Evolutionary conservation across 1,140 invertebrate genomes (phyloP).

Genomic region (Drosophila burlai): DNA sequence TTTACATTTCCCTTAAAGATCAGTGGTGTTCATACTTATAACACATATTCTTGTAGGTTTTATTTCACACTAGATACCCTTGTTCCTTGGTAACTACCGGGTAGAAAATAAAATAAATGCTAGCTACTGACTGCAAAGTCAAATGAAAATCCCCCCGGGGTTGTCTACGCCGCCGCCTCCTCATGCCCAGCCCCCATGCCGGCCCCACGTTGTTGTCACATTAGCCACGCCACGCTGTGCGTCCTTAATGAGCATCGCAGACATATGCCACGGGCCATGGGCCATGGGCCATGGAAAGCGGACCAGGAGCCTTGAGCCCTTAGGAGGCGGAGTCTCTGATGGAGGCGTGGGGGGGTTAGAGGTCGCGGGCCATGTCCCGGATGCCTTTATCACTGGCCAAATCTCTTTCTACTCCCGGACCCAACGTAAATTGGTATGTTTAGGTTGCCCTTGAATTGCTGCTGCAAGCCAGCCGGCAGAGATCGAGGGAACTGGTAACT

Average conservation of each 20-base stretch:
- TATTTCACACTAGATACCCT: background rate
- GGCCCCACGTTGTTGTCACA: constrained; percentile 65
- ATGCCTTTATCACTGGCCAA: constrained; percentile 56
- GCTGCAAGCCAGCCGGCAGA: background rate
- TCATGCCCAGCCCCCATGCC: constrained; percentile 7
- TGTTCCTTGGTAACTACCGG: background rate
- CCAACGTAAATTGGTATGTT: constrained; percentile 69
- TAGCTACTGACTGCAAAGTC: constrained; percentile 65
- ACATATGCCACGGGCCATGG: constrained; percentile 66
- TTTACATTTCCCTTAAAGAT: too few species aligned
- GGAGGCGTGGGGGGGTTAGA: constrained; percentile 10
- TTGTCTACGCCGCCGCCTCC: constrained; percentile 30
- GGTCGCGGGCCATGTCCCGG: constrained; percentile 33
- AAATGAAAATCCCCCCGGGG: constrained; percentile 68
- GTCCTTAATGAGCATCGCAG: constrained; percentile 78
- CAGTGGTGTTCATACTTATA: too few species aligned
- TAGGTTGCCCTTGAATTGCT: constrained; percentile 62
- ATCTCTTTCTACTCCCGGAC: constrained; percentile 46
- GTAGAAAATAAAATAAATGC: constrained; percentile 30
- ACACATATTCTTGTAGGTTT: background rate
- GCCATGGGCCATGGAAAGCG: constrained; percentile 26
- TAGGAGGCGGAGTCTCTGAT: constrained; percentile 3
- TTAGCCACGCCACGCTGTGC: constrained; percentile 79
- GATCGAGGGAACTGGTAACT: background rate
- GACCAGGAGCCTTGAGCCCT: constrained; percentile 8